Evolutionary conservation across 2,888 invertebrate species (phyloP), one percentile per base, ranked within the genome.

Genomic region (Acanthosepion pharaonis): DNA sequence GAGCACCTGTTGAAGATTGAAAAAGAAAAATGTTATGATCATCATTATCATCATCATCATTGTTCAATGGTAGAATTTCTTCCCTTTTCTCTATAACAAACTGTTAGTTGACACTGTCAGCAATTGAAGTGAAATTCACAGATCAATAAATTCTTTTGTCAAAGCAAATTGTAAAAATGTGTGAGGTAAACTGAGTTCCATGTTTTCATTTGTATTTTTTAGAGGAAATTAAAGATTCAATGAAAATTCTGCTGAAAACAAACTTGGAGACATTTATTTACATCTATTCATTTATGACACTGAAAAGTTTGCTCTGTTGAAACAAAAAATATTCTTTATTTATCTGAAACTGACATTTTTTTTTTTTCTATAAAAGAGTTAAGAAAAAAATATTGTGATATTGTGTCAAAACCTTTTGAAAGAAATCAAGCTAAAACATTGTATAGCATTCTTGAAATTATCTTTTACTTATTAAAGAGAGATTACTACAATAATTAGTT

Each of bases 161-260:
- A n/a, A 78, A n/a, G 28, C 78, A 78, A 78, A 78, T 78, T 78
- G 78, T 78, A 78, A 28, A 28, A 9, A 23, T n/a, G 78, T 78
- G 78, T n/a, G n/a, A 78, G 78, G 78, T 78, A n/a, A 78, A 78
- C 78, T 78, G 18, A 78, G 78, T 78, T n/a, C 33, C 78, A 78
- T 78, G n/a, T 78, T 78, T 78, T 78, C n/a, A 78, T 78, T 78
- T 78, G 11, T 78, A 33, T 33, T 51, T 51, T 51, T 78, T 78
- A 78, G 78, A 78, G 23, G 78, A 78, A 78, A 78, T 78, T 78
- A 78, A 78, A 78, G n/a, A 78, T 78, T 78, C 78, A n/a, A n/a
- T 78, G 18, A 78, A 78, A 64, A 64, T 25, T 25, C 25, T 25
- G 8, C 64, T 64, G 3, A 23, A n/a, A n/a, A 28, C n/a, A 28